Percentiles rank a stretch among this genome's conserved stretches.
Evolutionary conservation across 2,888 invertebrate species (phyloP).

Genomic region (Pteria penguin): DNA sequence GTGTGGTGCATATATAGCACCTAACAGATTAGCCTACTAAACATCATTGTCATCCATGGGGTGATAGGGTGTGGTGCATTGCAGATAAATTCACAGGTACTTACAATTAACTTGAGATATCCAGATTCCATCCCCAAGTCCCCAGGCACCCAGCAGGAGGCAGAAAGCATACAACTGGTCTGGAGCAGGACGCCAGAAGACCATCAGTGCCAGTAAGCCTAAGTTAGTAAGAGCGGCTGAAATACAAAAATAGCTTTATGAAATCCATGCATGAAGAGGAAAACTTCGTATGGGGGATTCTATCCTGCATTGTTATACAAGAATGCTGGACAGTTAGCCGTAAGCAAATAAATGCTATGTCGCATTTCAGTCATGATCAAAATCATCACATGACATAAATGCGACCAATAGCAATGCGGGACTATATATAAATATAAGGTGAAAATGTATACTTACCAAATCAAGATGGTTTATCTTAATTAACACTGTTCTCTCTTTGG

Average conservation of each 20-base stretch:
- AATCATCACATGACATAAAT: background rate
- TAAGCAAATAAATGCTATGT: background rate
- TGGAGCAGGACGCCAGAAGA: slow-evolving; percentile 68
- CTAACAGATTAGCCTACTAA: too few relatives aligned
- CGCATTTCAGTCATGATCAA: background rate
- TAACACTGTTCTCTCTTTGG: background rate
- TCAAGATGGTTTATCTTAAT: background rate
- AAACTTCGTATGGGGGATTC: background rate
- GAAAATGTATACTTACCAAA: background rate
- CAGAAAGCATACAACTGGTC: slow-evolving; percentile 61
- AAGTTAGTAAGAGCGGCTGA: slow-evolving; percentile 68
- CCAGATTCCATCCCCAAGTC: slow-evolving; percentile 77
- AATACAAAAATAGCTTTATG: slow-evolving; percentile 4
- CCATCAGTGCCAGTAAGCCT: slow-evolving; percentile 64
- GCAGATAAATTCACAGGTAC: slow-evolving; percentile 51
- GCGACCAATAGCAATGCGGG: background rate
- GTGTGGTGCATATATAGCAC: too few relatives aligned
- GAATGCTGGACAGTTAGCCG: background rate
- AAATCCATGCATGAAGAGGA: too few relatives aligned
- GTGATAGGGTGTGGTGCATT: too few relatives aligned
- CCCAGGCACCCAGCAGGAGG: slow-evolving; percentile 73
- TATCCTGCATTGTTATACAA: background rate
- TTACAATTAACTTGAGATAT: slow-evolving; percentile 76
- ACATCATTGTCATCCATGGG: too few relatives aligned
- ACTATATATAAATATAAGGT: background rate